phyloP scores from a whole-genome alignment of 2,797 vertebrate genomes.

The Pitangus sulphuratus region DNA sequence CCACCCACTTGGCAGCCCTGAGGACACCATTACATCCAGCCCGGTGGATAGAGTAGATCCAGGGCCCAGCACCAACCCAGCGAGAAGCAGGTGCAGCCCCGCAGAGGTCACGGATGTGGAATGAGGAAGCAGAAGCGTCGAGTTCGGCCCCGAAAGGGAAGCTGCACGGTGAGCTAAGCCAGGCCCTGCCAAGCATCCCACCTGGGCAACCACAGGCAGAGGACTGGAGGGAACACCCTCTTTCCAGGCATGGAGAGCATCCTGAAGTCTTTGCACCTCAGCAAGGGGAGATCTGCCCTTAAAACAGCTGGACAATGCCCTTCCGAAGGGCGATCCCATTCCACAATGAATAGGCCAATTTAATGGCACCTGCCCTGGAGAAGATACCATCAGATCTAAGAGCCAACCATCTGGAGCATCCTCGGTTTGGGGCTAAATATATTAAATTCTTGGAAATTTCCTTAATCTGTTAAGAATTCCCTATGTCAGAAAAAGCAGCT shows the following conservation, averaged over 20 bases:
- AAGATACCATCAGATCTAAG: neutral
- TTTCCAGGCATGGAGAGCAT: accelerated
- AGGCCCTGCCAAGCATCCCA: neutral
- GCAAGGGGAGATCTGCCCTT: neutral
- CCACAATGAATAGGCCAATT: neutral
- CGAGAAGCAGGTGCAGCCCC: neutral
- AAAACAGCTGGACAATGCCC: neutral
- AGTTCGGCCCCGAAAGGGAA: neutral
- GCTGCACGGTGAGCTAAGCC: accelerated
- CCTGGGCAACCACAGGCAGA: neutral
- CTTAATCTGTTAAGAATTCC: neutral
- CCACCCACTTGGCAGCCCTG: neutral
- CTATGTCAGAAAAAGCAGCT: neutral
- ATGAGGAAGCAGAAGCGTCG: neutral
- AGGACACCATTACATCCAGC: neutral
- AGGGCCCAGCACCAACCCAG: neutral
- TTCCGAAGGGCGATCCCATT: neutral
- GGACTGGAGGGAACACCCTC: neutral
- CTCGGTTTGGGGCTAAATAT: neutral
- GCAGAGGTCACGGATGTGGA: accelerated
- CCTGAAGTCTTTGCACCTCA: neutral
- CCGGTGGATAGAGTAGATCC: neutral
- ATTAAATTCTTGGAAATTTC: neutral
- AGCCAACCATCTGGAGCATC: neutral
- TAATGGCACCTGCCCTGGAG: neutral